These are phyloP conservation scores for Cossypha polioptera DNA, from an alignment of 2,797 vertebrate genomes.

Conservation along the genomic window DNA sequence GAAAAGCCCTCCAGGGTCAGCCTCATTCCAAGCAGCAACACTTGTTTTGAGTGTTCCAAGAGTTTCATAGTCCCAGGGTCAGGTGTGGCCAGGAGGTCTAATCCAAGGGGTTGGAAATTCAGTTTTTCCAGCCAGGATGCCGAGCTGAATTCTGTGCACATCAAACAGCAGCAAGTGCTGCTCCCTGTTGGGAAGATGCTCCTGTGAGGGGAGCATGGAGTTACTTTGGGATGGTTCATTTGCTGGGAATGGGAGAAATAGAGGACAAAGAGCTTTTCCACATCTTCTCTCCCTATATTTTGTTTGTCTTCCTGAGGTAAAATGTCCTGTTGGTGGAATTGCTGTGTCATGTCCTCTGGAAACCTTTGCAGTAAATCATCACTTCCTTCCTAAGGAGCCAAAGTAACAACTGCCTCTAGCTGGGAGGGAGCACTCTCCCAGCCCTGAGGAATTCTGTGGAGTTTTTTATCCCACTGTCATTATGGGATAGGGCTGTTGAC, in stretches of 20 bases:
- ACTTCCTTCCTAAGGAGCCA: background rate
- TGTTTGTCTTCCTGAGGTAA: background rate
- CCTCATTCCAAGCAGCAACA: background rate
- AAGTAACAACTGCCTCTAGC: background rate
- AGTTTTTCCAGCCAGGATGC: background rate
- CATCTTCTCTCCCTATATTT: background rate
- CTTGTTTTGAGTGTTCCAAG: background rate
- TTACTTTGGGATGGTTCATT: background rate
- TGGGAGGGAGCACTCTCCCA: background rate
- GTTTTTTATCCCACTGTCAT: background rate
- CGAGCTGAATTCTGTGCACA: background rate
- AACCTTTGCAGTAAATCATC: background rate
- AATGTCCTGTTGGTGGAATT: background rate
- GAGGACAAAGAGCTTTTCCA: background rate
- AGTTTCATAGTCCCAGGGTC: background rate
- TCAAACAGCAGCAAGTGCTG: background rate
- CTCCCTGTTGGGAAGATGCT: background rate
- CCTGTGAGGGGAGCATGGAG: background rate
- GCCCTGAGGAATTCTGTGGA: rapidly evolving
- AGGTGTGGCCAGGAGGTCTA: background rate
- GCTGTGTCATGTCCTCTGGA: background rate
- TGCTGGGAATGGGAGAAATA: background rate
- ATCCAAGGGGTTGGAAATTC: background rate
- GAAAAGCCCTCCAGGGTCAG: background rate
- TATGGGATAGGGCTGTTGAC: background rate